Percentiles rank a stretch among this genome's conserved stretches.
phyloP scores from a whole-genome alignment of 2,113 vertebrate genomes.

The Spermophilus dauricus region DNA sequence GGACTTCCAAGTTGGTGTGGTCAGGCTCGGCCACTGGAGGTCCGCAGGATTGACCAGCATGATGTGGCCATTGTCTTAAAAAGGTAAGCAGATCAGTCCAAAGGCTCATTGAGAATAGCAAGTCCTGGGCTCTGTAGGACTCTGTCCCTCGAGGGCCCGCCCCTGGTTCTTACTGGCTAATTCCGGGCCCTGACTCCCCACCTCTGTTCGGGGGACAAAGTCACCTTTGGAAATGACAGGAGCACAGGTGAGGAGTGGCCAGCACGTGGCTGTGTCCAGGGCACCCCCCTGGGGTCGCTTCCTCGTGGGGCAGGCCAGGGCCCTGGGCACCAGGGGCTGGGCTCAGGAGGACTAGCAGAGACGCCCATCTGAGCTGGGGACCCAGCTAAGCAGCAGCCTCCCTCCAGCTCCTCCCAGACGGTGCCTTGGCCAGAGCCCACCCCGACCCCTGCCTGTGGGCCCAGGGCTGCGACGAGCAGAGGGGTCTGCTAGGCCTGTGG shows the following conservation, averaged over 20 bases:
- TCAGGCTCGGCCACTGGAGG: neutral
- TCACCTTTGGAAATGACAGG: rapidly evolving
- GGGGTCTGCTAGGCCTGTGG: too few species aligned
- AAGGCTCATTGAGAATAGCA: neutral
- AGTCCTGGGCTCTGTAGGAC: neutral
- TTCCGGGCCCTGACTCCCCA: neutral
- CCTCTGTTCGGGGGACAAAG: neutral
- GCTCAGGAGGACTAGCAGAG: neutral
- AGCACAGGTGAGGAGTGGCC: neutral
- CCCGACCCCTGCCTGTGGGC: neutral
- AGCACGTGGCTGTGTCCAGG: rapidly evolving
- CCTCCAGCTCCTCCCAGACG: neutral
- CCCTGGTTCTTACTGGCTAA: neutral
- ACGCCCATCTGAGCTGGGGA: neutral
- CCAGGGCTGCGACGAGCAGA: neutral
- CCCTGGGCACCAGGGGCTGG: neutral
- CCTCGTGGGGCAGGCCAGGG: rapidly evolving
- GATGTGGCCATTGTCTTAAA: neutral
- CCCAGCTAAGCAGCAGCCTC: neutral
- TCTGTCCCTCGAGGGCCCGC: too few species aligned
- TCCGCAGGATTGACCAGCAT: neutral
- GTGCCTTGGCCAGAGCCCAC: too few species aligned
- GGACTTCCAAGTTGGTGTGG: neutral
- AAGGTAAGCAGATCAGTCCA: rapidly evolving
- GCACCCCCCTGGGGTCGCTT: neutral